Evolutionary conservation across 2,113 vertebrate species (phyloP), one percentile per base, ranked within the genome.

Genomic region (Bubalus kerabau): DNA sequence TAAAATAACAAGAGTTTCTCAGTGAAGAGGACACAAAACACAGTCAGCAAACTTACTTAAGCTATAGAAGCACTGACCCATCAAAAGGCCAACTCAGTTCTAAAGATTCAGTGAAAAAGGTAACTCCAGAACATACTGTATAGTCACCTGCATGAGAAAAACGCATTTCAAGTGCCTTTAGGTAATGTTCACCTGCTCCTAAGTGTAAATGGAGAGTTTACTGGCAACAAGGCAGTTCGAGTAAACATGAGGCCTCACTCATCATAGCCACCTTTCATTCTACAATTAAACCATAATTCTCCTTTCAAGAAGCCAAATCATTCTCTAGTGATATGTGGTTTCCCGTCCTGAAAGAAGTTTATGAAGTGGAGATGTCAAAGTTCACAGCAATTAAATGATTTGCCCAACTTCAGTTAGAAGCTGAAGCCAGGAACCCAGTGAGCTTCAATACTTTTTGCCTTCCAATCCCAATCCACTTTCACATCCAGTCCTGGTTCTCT

Each of bases 251-350:
- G 13, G 89, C 67, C 64, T 97, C 83, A 60, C 17, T 95, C 54
- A 62, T 59, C 60, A 78, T 12, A 90, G 82, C 40, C 85, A 54
- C 56, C n/a, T 88, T 97, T 92, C 24, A 74, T 62, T 91, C 60
- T 83, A 91, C 80, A 90, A 76, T 88, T 48, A 89, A 92, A 67
- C n/a, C 14, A 6, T 30, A 87, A 50, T 80, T 90, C 28, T 80
- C 81, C 94, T 92, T 83, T 50, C n/a, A 91, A 94, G 88, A 92
- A 94, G 91, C 80, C 30, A 56, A 83, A 84, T 95, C 57, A 85
- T 76, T 94, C 80, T 88, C 82, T 74, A 19, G 9, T 40, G 74
- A 76, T 81, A 92, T 2, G 28, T 48, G 74, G 56, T 84, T 96
- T 96, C 64, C 91, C 81, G 36, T 67, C 15, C 23, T 10, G 2